These are phyloP conservation scores for Phengaris arion DNA, from an alignment of 2,888 invertebrate genomes.

Conservation along the genomic window DNA sequence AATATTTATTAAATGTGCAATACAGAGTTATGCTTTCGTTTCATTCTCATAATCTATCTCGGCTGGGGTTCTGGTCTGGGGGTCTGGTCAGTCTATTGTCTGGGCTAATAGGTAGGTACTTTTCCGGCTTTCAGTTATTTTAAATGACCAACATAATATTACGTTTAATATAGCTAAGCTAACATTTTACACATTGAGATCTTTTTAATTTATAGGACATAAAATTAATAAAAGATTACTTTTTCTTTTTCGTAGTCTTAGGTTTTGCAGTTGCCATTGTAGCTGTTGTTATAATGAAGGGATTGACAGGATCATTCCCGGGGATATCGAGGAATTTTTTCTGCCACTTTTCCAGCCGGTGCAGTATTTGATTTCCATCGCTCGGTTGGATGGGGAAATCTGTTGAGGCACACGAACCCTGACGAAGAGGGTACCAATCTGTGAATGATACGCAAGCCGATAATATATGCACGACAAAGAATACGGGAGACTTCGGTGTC, in stretches of 20 bases:
- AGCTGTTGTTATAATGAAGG: not conserved
- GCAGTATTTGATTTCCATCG: not conserved
- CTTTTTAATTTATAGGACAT: no score
- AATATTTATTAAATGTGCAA: constrained; percentile 27
- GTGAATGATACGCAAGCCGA: not conserved
- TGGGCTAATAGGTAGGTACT: no score
- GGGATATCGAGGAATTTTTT: constrained; percentile 5
- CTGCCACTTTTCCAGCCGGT: not conserved
- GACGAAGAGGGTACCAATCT: constrained; percentile 34
- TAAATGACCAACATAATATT: no score
- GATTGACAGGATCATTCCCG: not conserved
- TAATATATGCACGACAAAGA: not conserved
- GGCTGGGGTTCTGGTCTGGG: no score
- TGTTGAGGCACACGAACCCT: constrained; percentile 27
- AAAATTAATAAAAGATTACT: no score
- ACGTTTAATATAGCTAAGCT: no score
- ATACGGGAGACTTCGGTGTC: no score
- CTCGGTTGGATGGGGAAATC: constrained; percentile 20
- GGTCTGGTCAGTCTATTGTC: no score
- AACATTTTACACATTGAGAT: no score
- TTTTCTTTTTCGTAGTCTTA: not conserved
- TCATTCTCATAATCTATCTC: not conserved
- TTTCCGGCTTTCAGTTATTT: no score
- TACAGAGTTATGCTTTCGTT: not conserved
- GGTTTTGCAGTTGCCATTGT: not conserved